Evolutionary conservation across 2,113 vertebrate species (phyloP).

Genomic region (Corydoras sp.): DNA sequence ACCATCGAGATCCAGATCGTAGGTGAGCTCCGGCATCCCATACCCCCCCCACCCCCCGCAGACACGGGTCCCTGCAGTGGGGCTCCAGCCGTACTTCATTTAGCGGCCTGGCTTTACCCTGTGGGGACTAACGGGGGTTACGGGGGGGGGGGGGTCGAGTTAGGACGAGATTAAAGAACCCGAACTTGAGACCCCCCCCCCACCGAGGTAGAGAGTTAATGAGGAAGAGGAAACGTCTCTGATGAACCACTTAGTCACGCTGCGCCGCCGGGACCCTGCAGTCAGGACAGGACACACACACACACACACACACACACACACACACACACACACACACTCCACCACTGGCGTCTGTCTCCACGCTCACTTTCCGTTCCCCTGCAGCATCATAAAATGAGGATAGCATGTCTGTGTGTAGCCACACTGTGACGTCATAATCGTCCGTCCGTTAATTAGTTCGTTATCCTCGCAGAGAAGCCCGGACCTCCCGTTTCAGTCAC

Average conservation of each 20-base stretch:
- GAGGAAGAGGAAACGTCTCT: constrained; percentile 45
- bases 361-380: background rate
- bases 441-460: too few species aligned
- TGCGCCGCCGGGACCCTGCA: constrained; percentile 27
- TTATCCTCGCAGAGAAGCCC: constrained; percentile 69
- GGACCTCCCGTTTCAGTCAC: constrained; percentile 66
- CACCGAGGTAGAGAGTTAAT: constrained; percentile 56
- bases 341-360: background rate
- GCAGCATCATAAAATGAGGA: background rate
- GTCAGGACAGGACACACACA: constrained; percentile 27
- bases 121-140: too few species aligned
- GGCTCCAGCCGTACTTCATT: too few species aligned
- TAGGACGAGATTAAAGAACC: constrained; percentile 42
- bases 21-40: constrained; percentile 66
- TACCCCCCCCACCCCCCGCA: too few species aligned
- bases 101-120: too few species aligned
- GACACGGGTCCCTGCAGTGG: too few species aligned
- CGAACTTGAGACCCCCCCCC: constrained; percentile 18
- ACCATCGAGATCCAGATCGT: constrained; percentile 74
- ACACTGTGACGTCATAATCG: too few species aligned
- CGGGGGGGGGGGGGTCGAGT: constrained; percentile 55
- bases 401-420: background rate
- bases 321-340: background rate
- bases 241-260: constrained; percentile 50
- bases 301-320: background rate